Percentiles rank a stretch among this genome's conserved stretches.
phyloP scores from a whole-genome alignment of 2,888 invertebrate species.

The Cerceris rybyensis region DNA sequence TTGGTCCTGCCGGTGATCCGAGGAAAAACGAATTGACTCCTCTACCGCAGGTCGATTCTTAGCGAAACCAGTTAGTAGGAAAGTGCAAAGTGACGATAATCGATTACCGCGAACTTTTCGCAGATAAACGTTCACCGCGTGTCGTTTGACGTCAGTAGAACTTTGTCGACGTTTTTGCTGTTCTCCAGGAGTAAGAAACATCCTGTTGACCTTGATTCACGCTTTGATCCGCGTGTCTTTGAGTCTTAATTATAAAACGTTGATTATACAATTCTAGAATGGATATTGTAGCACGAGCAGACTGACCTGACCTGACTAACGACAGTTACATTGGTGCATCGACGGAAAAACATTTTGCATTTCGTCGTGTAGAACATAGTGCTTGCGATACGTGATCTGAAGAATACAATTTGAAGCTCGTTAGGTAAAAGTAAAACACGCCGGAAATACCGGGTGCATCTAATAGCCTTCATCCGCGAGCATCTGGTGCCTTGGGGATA shows the following conservation, averaged over 20 bases:
- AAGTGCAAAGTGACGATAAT: constrained; percentile 40
- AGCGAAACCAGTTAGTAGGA: constrained; percentile 31
- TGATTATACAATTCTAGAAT: constrained; percentile 35
- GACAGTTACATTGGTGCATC: neutral
- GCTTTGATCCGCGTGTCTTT: constrained; percentile 11
- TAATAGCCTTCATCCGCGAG: neutral
- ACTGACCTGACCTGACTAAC: neutral
- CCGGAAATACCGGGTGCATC: neutral
- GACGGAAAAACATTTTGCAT: neutral
- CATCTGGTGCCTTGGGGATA: neutral
- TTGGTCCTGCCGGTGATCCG: neutral
- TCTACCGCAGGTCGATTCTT: constrained; percentile 1
- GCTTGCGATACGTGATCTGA: neutral
- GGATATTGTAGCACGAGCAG: neutral
- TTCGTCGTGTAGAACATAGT: neutral
- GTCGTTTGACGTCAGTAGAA: constrained; percentile 33
- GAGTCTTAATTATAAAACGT: constrained; percentile 13
- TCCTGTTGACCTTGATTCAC: constrained; percentile 38
- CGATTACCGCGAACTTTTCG: constrained; percentile 17
- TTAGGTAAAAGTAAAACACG: neutral
- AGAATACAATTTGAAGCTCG: neutral
- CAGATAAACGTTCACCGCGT: neutral
- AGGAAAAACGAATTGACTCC: neutral
- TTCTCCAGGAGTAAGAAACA: constrained; percentile 4
- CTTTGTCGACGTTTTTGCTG: constrained; percentile 16